Evolutionary conservation across 2,888 invertebrate species (phyloP).

Genomic region (Agonopterix arenella): DNA sequence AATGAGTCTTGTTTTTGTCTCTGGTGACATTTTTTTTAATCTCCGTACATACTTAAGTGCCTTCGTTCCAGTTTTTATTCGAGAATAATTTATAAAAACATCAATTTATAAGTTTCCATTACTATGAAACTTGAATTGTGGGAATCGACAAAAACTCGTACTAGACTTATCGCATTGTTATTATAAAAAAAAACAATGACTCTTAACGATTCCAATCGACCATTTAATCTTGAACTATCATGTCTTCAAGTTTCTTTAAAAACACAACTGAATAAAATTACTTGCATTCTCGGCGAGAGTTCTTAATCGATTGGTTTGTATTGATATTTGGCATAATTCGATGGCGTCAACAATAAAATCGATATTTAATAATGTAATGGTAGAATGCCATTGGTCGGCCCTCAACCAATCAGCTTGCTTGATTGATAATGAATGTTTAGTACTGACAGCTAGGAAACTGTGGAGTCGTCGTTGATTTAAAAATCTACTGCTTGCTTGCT

Average conservation of each 20-base stretch:
- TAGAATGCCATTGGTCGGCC: conserved; percentile 42
- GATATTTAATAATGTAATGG: conserved; percentile 40
- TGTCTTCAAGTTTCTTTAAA: conserved; percentile 8
- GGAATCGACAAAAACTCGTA: conserved; percentile 21
- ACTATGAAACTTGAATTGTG: too few relatives aligned
- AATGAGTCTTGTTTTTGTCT: too few relatives aligned
- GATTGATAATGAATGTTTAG: conserved; percentile 45
- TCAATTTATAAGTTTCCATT: not conserved
- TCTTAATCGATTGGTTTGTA: conserved; percentile 24
- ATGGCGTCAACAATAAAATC: conserved; percentile 30
- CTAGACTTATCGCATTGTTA: conserved; percentile 6
- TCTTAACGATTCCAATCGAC: conserved; percentile 9
- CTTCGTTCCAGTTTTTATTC: too few relatives aligned
- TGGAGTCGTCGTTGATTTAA: conserved; percentile 28
- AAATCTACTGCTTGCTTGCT: too few relatives aligned
- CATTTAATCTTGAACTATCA: conserved; percentile 20
- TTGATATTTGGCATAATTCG: conserved; percentile 27
- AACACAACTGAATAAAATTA: conserved; percentile 16
- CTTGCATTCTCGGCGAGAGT: conserved; percentile 18
- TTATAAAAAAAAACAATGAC: conserved; percentile 17
- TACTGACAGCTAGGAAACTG: conserved; percentile 29
- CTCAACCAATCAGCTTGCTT: conserved; percentile 46
- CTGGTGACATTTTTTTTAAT: too few relatives aligned
- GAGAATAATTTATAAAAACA: not conserved
- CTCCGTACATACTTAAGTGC: too few relatives aligned